Percentiles rank a stretch among this genome's conserved stretches.
Conservation (phyloP, 1,140 invertebrate genomes). For the Drosophila parvula region DNA sequence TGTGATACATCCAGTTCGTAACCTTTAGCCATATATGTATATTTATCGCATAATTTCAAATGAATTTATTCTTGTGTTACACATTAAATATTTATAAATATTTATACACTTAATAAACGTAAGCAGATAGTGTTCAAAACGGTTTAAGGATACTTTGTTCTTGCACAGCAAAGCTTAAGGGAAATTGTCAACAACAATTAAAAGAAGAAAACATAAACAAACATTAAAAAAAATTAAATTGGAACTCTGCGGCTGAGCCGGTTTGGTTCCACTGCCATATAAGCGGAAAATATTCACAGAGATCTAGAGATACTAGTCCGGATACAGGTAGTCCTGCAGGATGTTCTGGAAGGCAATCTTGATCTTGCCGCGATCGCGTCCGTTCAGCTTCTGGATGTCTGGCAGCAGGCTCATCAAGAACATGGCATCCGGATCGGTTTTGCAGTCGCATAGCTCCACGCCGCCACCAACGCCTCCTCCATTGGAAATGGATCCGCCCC, state of each 20-base stretch:
- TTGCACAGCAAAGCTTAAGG: constrained; percentile 59
- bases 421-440: constrained; percentile 83
- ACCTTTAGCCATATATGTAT: constrained; percentile 47
- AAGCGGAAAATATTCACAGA: constrained; percentile 67
- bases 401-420: constrained; percentile 82
- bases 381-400: constrained; percentile 80
- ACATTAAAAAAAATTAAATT: constrained; percentile 1
- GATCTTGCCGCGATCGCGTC: constrained; percentile 81
- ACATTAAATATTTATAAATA: constrained; percentile 75
- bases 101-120: constrained; percentile 70
- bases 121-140: constrained; percentile 67
- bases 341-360: constrained; percentile 83
- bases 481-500: constrained; percentile 17
- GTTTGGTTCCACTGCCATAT: constrained; percentile 32
- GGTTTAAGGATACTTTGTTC: constrained; percentile 56
- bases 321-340: constrained; percentile 81
- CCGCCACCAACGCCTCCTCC: constrained; percentile 2
- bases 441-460: constrained; percentile 80
- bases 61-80: constrained; percentile 74
- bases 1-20: constrained; percentile 46
- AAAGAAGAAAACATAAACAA: constrained; percentile 8
- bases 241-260: constrained; percentile 53
- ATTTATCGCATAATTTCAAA: constrained; percentile 59
- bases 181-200: constrained; percentile 9
- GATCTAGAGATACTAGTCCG: constrained; percentile 60